Conservation (phyloP, 2,888 invertebrate species). For the Acleris laterana region DNA sequence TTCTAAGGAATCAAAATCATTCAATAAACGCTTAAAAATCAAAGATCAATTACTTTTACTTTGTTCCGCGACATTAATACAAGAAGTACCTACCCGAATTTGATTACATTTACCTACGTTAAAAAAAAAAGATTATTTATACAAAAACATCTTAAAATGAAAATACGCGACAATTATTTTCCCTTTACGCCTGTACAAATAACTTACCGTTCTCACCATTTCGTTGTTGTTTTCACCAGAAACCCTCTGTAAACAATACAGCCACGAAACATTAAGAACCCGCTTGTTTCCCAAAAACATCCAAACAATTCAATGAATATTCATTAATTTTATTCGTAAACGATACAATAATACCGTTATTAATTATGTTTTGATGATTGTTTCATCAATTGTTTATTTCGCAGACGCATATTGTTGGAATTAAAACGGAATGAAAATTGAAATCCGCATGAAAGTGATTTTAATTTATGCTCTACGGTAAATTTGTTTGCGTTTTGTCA, state of each 20-base stretch:
- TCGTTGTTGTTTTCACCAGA: constrained; percentile 16
- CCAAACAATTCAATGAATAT: constrained; percentile 53
- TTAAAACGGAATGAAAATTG: constrained; percentile 18
- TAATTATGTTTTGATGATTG: constrained; percentile 39
- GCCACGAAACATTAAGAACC: constrained; percentile 25
- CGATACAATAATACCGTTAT: constrained; percentile 35
- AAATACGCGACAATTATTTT: neutral
- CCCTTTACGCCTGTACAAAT: neutral
- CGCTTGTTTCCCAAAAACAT: constrained; percentile 45
- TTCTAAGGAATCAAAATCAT: neutral
- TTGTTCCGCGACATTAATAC: too few species aligned
- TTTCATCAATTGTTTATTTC: constrained; percentile 34
- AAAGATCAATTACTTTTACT: too few species aligned
- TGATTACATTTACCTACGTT: too few species aligned
- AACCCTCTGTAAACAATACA: constrained; percentile 18
- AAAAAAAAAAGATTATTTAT: neutral
- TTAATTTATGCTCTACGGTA: neutral
- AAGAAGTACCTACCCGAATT: too few species aligned
- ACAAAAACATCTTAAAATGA: neutral
- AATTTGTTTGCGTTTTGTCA: neutral
- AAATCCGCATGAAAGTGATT: constrained; percentile 17
- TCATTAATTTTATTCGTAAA: constrained; percentile 46
- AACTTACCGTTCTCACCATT: constrained; percentile 5
- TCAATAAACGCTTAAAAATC: too few species aligned
- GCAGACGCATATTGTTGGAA: constrained; percentile 27